Evolutionary conservation across 2,888 invertebrate genomes (phyloP).

Genomic region (Empis livida): DNA sequence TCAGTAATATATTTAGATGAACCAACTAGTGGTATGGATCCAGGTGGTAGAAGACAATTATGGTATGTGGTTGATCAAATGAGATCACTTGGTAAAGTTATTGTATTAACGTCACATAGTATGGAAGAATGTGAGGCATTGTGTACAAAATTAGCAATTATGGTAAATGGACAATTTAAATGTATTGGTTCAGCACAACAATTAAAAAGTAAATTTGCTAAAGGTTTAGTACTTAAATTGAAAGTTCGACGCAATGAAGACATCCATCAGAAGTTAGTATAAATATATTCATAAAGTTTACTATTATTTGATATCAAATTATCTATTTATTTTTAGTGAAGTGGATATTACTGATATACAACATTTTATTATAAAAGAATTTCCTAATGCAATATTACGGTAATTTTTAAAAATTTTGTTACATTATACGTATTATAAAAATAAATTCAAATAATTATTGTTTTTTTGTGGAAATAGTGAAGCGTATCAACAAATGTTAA

Average conservation of each 20-base stretch:
- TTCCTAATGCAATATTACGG: too few relatives aligned
- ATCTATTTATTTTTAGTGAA: too few relatives aligned
- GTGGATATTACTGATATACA: too few relatives aligned
- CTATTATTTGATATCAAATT: too few relatives aligned
- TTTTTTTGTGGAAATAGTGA: neutral
- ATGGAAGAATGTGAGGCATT: conserved; percentile 77
- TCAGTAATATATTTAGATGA: conserved; percentile 56
- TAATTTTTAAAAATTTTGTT: too few relatives aligned
- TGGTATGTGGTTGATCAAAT: conserved; percentile 63
- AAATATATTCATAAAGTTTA: too few relatives aligned
- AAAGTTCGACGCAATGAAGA: conserved; percentile 12
- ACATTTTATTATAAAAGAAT: too few relatives aligned
- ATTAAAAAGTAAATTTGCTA: conserved; percentile 58
- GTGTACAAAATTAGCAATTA: conserved; percentile 58
- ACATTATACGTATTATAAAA: too few relatives aligned
- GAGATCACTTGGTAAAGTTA: conserved; percentile 55
- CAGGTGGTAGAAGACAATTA: conserved; percentile 49
- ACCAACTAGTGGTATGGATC: conserved; percentile 45
- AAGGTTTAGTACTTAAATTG: conserved; percentile 37
- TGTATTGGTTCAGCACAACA: conserved; percentile 59
- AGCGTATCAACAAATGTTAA: conserved; percentile 27
- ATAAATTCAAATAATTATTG: too few relatives aligned
- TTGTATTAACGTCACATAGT: conserved; percentile 73
- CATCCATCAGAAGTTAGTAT: too few relatives aligned
- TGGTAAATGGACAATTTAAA: conserved; percentile 58